Percentiles rank a stretch among this genome's conserved stretches.
phyloP scores from a whole-genome alignment of 2,113 vertebrate genomes.

The Climacteris rufus region DNA sequence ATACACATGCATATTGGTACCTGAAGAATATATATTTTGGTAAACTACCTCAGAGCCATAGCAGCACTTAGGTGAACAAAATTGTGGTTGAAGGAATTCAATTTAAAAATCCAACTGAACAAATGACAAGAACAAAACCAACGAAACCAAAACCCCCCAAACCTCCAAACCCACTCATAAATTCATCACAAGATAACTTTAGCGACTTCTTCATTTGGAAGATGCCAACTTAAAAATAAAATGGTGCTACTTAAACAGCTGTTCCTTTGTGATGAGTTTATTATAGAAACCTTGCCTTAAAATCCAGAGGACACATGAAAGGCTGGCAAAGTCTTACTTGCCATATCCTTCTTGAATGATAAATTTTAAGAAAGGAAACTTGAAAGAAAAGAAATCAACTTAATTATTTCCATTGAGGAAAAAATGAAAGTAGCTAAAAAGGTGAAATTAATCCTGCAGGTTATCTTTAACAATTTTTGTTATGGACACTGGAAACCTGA shows the following conservation, averaged over 20 bases:
- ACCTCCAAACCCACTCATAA: not conserved
- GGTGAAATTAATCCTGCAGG: not conserved
- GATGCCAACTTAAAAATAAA: not conserved
- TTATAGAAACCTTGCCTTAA: not conserved
- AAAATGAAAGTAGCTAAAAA: not conserved
- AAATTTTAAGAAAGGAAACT: not conserved
- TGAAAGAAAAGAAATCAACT: not conserved
- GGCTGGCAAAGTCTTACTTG: not conserved
- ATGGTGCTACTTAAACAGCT: not conserved
- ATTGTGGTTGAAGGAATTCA: not conserved
- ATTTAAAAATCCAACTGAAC: slow-evolving; percentile 35
- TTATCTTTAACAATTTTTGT: not conserved
- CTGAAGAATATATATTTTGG: slow-evolving; percentile 26
- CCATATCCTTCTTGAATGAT: not conserved
- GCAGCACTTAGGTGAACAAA: not conserved
- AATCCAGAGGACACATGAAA: not conserved
- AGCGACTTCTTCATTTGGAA: not conserved
- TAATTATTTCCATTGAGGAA: not conserved
- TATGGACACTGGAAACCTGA: not conserved
- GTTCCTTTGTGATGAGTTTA: not conserved
- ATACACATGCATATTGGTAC: not conserved
- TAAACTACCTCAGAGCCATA: not conserved
- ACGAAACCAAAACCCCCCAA: not conserved
- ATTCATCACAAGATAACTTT: not conserved
- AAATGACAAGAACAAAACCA: not conserved